phyloP scores from a whole-genome alignment of 2,797 vertebrate genomes.

The Phataginus tetradactyla region DNA sequence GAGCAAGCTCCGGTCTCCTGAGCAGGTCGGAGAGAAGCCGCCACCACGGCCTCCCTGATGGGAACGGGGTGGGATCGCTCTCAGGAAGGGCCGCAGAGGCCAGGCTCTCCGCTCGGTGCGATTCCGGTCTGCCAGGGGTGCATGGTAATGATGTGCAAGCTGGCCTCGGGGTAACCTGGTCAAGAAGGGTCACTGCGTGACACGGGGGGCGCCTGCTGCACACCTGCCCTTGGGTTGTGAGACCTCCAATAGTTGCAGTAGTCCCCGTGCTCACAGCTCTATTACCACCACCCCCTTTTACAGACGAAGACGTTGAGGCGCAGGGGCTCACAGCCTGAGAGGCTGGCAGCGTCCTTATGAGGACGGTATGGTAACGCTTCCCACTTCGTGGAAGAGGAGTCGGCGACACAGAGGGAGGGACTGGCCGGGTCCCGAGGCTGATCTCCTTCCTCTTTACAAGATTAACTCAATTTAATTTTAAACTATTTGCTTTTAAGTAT shows the following conservation, averaged over 20 bases:
- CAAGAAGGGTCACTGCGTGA: accelerated
- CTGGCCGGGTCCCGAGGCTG: accelerated
- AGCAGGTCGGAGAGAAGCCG: accelerated
- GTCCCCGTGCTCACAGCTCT: accelerated
- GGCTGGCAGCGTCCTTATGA: background rate
- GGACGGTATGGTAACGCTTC: background rate
- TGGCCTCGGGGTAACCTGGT: too few species aligned
- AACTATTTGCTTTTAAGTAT: accelerated
- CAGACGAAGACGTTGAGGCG: background rate
- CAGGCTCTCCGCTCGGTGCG: accelerated
- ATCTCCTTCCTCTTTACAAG: too few species aligned
- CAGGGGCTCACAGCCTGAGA: background rate
- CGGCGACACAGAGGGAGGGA: accelerated
- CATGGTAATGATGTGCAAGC: accelerated
- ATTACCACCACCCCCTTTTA: background rate
- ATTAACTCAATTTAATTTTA: background rate
- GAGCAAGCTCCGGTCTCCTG: background rate
- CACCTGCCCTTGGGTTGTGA: accelerated
- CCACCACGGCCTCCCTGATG: accelerated
- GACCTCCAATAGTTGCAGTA: accelerated
- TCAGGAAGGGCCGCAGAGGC: background rate
- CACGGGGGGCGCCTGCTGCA: accelerated
- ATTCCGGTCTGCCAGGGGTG: background rate
- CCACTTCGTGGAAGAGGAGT: background rate
- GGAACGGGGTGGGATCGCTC: background rate